Percentiles rank a stretch among this genome's conserved stretches.
phyloP scores from a whole-genome alignment of 30 jellyfish, hydroid and myxozoan genomes.

The Pseudorhiza aurosa region DNA sequence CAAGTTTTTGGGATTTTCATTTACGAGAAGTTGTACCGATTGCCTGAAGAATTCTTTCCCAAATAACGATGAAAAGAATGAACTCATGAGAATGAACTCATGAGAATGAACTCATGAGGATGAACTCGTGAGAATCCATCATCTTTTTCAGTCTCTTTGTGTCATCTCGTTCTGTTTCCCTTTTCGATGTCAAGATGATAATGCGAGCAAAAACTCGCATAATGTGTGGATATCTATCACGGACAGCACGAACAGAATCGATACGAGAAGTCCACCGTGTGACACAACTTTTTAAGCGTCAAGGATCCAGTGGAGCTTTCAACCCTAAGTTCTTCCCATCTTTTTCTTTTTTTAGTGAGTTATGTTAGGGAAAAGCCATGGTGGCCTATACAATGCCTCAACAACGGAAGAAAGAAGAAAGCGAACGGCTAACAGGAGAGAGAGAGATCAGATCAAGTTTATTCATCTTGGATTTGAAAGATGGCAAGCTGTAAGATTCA shows the following conservation, averaged over 20 bases:
- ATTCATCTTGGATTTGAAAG: constrained; percentile 13
- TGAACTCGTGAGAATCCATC: constrained; percentile 23
- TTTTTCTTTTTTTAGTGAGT: too few relatives aligned
- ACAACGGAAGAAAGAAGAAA: too few relatives aligned
- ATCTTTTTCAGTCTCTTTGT: constrained; percentile 3
- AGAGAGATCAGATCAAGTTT: constrained; percentile 15
- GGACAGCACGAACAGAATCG: constrained; percentile 58
- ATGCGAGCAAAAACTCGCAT: constrained; percentile 36
- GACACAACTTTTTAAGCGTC: constrained; percentile 26
- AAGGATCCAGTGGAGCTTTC: constrained; percentile 24
- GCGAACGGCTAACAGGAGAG: too few relatives aligned
- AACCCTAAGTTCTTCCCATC: constrained; percentile 40
- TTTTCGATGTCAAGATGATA: constrained; percentile 27
- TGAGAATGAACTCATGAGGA: too few relatives aligned
- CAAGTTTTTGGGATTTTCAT: constrained; percentile 18
- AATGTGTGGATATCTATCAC: constrained; percentile 57
- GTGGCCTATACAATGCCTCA: too few relatives aligned
- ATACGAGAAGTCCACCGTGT: constrained; percentile 37
- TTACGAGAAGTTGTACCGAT: constrained; percentile 1
- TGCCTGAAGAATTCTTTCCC: constrained; percentile 49
- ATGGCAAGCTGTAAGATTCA: constrained; percentile 20
- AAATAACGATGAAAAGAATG: constrained; percentile 10
- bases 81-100: too few relatives aligned
- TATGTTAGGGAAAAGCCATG: too few relatives aligned
- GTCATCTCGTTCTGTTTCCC: constrained; percentile 17